These are phyloP conservation scores for Augiades crinisus DNA, from an alignment of 2,888 invertebrate genomes.

Conservation along the genomic window DNA sequence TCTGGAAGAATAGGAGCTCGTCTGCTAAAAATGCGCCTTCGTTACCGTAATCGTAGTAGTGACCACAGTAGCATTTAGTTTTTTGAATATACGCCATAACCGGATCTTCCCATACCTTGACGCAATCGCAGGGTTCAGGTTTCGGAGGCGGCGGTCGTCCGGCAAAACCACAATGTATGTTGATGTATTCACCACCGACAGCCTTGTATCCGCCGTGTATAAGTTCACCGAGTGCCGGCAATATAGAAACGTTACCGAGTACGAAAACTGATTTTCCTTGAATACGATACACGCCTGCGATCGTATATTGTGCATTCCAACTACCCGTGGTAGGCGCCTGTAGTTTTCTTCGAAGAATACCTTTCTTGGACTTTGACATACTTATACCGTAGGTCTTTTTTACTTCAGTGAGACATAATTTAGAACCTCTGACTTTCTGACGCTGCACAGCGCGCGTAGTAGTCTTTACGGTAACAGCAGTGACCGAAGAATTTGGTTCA, in stretches of 20 bases:
- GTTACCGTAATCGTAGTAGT: constrained; percentile 59
- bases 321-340: constrained; percentile 52
- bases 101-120: constrained; percentile 53
- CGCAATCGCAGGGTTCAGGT: constrained; percentile 57
- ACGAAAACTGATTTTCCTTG: constrained; percentile 51
- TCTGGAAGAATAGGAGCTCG: constrained; percentile 59
- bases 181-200: constrained; percentile 45
- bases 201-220: constrained; percentile 60
- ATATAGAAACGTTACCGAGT: constrained; percentile 50
- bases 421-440: constrained; percentile 40
- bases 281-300: constrained; percentile 54
- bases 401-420: constrained; percentile 40
- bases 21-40: constrained; percentile 55
- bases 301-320: constrained; percentile 54
- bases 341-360: constrained; percentile 42
- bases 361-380: constrained; percentile 37
- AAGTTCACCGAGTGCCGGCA: constrained; percentile 56
- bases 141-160: constrained; percentile 43
- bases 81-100: constrained; percentile 51
- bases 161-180: constrained; percentile 58
- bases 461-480: constrained; percentile 40
- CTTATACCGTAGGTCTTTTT: constrained; percentile 61
- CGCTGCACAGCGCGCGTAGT: constrained; percentile 36
- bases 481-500: constrained; percentile 41
- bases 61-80: constrained; percentile 63